Evolutionary conservation across 2,888 invertebrate genomes (phyloP).

Genomic region (Temnothorax ravouxi): DNA sequence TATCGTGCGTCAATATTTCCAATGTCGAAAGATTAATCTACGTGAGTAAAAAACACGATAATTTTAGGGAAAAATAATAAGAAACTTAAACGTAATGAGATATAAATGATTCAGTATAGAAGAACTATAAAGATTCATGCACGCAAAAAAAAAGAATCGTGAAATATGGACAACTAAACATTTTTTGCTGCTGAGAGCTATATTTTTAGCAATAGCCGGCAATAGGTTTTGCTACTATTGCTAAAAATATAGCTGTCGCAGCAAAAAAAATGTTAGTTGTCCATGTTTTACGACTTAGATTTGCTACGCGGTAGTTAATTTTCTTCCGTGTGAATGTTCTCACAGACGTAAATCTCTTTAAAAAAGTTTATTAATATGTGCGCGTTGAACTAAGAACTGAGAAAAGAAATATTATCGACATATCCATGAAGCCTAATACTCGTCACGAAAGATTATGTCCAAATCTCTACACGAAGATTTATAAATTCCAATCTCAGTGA

Average conservation of each 20-base stretch:
- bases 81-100: not conserved
- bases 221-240: too few species aligned
- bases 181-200: too few species aligned
- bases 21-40: not conserved
- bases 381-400: not conserved
- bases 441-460: not conserved
- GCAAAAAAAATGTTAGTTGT: too few species aligned
- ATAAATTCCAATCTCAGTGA: slow-evolving; percentile 42
- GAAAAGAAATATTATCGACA: not conserved
- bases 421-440: not conserved
- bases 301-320: too few species aligned
- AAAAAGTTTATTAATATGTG: not conserved
- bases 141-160: too few species aligned
- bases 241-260: too few species aligned
- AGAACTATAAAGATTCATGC: not conserved
- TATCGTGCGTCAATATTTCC: not conserved
- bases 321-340: too few species aligned
- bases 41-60: not conserved
- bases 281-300: too few species aligned
- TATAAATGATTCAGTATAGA: not conserved
- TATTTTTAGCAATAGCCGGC: too few species aligned
- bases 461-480: not conserved
- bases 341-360: not conserved
- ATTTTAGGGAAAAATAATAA: not conserved
- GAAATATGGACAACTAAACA: too few species aligned